Conservation (phyloP, 2,113 vertebrate genomes). For the Indicator maculatus region DNA sequence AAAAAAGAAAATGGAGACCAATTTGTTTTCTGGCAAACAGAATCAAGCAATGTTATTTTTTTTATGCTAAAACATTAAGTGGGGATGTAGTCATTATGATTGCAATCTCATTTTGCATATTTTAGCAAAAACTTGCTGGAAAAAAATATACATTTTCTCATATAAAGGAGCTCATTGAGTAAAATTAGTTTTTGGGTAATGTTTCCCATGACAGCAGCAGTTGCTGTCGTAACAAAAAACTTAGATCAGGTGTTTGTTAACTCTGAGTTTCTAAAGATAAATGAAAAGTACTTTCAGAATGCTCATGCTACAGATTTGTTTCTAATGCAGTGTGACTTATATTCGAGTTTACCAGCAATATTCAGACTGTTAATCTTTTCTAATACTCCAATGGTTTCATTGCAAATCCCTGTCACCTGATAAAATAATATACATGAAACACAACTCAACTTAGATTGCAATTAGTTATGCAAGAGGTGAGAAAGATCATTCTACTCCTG, state of each 20-base stretch:
- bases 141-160: background rate
- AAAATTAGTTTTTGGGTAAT: background rate
- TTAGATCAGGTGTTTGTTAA: constrained; percentile 13
- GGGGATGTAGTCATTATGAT: background rate
- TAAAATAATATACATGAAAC: background rate
- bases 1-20: background rate
- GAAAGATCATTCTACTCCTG: background rate
- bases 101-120: background rate
- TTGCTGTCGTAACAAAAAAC: constrained; percentile 2
- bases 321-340: background rate
- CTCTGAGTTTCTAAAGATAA: background rate
- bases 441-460: background rate
- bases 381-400: background rate
- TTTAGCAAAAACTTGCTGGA: background rate
- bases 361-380: background rate
- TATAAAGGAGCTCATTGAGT: background rate
- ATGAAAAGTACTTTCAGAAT: background rate
- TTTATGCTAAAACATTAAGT: background rate
- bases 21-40: background rate
- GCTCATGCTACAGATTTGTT: background rate
- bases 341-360: background rate
- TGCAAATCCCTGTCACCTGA: background rate
- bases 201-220: background rate
- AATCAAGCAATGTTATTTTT: background rate
- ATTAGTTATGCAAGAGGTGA: background rate